phyloP scores from a whole-genome alignment of 2,113 vertebrate genomes.

The Murina feae region DNA sequence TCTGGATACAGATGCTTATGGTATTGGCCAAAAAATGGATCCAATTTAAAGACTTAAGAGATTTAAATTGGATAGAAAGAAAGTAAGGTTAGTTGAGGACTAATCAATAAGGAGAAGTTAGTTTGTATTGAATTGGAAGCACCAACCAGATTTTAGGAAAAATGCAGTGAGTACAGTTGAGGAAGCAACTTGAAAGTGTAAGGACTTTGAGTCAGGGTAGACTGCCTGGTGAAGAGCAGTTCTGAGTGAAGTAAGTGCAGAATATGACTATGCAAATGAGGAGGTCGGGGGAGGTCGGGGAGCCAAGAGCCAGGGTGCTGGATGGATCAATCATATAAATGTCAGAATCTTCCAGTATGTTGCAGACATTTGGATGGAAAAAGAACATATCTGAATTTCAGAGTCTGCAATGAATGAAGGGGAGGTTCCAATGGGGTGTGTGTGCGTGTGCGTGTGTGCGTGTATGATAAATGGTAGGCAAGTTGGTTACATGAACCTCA shows the following conservation, averaged over 20 bases:
- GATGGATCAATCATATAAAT: background rate
- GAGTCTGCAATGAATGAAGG: background rate
- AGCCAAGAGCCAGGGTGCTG: background rate
- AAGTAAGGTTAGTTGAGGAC: background rate
- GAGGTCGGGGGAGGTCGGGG: accelerated
- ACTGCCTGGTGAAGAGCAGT: background rate
- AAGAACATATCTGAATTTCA: background rate
- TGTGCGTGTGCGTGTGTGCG: background rate
- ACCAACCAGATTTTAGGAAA: background rate
- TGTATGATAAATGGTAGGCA: background rate
- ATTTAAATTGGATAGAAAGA: background rate
- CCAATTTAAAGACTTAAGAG: background rate
- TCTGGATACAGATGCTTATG: background rate
- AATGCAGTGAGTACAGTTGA: background rate
- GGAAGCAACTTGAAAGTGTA: background rate
- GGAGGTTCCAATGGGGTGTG: background rate
- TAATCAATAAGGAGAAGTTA: background rate
- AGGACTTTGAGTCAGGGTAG: background rate
- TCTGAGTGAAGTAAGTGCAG: background rate
- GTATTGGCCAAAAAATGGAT: background rate
- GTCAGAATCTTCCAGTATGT: background rate
- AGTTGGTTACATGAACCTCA: background rate
- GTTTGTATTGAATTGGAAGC: background rate
- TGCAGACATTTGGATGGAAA: background rate
- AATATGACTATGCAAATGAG: background rate